Evolutionary conservation across 2,113 vertebrate genomes (phyloP), one percentile per base, ranked within the genome.

Genomic region (Coracopsis vasa): DNA sequence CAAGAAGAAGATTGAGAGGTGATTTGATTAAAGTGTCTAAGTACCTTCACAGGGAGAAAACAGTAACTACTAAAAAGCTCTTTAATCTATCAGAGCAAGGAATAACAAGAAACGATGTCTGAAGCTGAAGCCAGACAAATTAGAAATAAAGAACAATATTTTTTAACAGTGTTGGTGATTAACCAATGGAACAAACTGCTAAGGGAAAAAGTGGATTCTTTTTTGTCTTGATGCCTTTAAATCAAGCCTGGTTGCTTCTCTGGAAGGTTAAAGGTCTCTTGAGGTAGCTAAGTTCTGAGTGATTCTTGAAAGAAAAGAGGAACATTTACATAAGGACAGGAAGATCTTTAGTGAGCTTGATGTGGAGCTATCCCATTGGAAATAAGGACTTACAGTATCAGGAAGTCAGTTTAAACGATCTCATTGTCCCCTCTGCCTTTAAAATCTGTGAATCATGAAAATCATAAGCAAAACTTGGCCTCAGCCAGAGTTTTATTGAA

Each of bases 31-130:
- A 58, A 86, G 51, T 64, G 61, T 87, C 85, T 96, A 95, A 93
- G 94, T 95, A 90, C 92, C 44, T 97, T 91, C 88, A 97, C 78
- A 90, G 66, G 65, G 73, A 92, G 85, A 97, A 94, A 94, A 85
- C 85, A 88, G 90, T 94, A 97, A 93, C 90, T 93, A 88, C 96
- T 97, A 82, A 93, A 97, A 95, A 93, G 90, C 90, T 95, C 91
- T 95, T 96, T 93, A 95, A 94, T 92, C 92, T 95, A 94, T 85
- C 66, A 82, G 81, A 94, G 74, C 74, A 93, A 80, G 51, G 71
- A 79, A 94, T 94, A 94, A 92, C 85, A 86, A 90, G 74, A 93
- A 71, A 88, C 1, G 2, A 85, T 83, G 85, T 93, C 81, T 92
- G 90, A 92, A 82, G 74, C 88, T 70, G 85, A 95, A 92, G 85